Base-by-base conservation (phyloP, 2,888 invertebrate genomes). In the Fabriciana adippe region DNA sequence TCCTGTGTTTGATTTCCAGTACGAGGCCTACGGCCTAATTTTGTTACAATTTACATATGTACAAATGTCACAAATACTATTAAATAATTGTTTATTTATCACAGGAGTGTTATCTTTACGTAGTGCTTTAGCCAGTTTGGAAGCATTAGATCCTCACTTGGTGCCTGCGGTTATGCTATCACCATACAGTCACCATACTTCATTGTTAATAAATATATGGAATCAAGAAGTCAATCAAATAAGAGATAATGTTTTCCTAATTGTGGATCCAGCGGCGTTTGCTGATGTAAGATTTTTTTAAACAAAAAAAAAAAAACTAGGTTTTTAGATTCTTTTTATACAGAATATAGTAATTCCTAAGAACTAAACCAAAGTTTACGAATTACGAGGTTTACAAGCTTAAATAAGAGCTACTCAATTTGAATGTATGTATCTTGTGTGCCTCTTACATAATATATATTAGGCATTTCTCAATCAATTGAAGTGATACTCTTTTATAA, bases 251-350 rank as follows among this genome's bases (percentile, higher is more conserved):
- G 93, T 96, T 51, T 94, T 94, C 83, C 82, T 94, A 56, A 95
- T 96, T 68, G 94, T 96, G 6, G 95, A 96, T 81, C 95, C 96
- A 0, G 91, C 93, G 64, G 95, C 95, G 41, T 95, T 95, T 83
- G 93, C 94, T 74, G 94, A 95, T 87, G 95, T 95, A 78, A 76
- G 69, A 21, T 8, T 45, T 15, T 14, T 59, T 21, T 57, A 5
- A 21, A 21, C 4, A 21, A 21, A 21, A 3, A 21, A 26, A 26
- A 4, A 26, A 4, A 26, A 26, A 26, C 26, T 26, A 26, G 4
- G 26, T 26, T 26, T 5, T 26, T 26, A 26, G 5, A 26, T 26
- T 26, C 14, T 6, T 0, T 87, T 95, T 95, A 78, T n/a, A n/a
- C n/a, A 76, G 68, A 15, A 1, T 55, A 11, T 31, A 41, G 14